phyloP scores from a whole-genome alignment of 37 sponge, comb jelly and placozoan species.

The Geodia barretti region DNA sequence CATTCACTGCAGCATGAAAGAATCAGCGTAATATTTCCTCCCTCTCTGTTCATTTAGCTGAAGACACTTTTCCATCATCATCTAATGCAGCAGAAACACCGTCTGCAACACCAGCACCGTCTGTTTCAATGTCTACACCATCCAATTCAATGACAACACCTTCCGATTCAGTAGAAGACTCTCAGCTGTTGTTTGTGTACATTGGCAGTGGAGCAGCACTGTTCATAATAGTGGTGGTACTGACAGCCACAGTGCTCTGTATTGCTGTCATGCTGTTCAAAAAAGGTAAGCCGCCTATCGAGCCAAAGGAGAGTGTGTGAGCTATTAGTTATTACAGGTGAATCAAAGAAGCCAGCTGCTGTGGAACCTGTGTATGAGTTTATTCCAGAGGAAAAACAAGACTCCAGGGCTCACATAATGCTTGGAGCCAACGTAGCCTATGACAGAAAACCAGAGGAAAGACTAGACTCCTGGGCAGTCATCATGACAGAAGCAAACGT shows the following conservation, averaged over 20 bases:
- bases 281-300: neutral
- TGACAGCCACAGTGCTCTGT: neutral
- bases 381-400: neutral
- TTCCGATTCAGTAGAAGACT: too few relatives aligned
- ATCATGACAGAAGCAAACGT: too few relatives aligned
- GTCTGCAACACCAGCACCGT: too few relatives aligned
- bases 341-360: neutral
- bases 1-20: too few relatives aligned
- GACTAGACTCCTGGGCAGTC: too few relatives aligned
- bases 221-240: neutral
- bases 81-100: neutral
- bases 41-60: neutral
- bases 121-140: too few relatives aligned
- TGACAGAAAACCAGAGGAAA: neutral
- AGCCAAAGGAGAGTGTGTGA: too few relatives aligned
- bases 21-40: neutral
- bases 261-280: neutral
- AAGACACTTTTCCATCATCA: neutral
- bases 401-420: neutral
- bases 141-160: too few relatives aligned
- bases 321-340: neutral
- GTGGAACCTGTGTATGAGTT: neutral
- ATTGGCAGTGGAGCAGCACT: neutral
- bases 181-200: neutral
- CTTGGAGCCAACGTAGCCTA: neutral